phyloP scores from a whole-genome alignment of 2,888 invertebrate genomes.

The Lasioglossum vierecki region DNA sequence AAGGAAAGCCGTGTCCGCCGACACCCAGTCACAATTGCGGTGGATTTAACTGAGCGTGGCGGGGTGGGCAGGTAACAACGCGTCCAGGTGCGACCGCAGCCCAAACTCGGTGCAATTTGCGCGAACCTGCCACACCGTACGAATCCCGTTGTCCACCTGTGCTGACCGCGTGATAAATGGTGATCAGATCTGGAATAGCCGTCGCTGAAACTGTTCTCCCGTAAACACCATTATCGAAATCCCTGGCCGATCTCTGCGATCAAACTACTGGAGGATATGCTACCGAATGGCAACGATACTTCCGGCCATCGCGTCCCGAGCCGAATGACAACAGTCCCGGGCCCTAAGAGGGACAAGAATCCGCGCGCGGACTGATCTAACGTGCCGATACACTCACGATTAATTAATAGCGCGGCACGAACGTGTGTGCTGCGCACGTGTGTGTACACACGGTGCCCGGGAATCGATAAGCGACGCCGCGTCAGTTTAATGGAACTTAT shows the following conservation, averaged over 20 bases:
- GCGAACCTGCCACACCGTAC: slow-evolving; percentile 39
- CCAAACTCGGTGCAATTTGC: slow-evolving; percentile 71
- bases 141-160: slow-evolving; percentile 12
- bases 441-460: not conserved
- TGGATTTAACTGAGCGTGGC: slow-evolving; percentile 51
- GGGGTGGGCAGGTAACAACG: slow-evolving; percentile 53
- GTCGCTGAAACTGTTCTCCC: slow-evolving; percentile 38
- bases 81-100: slow-evolving; percentile 68
- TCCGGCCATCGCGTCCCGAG: not conserved
- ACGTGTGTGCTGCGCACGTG: not conserved
- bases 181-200: slow-evolving; percentile 67
- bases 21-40: slow-evolving; percentile 60
- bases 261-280: slow-evolving; percentile 17
- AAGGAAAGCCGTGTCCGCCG: slow-evolving; percentile 23
- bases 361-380: not conserved
- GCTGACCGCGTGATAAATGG: slow-evolving; percentile 67
- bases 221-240: slow-evolving; percentile 53
- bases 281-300: not conserved
- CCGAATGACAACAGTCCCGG: not conserved
- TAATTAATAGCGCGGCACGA: slow-evolving; percentile 21
- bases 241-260: slow-evolving; percentile 32
- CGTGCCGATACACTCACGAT: slow-evolving; percentile 25
- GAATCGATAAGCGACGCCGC: slow-evolving; percentile 39
- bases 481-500: slow-evolving; percentile 42
- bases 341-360: slow-evolving; percentile 12